These are phyloP conservation scores for Pristionchus mayeri DNA, from an alignment of 2,888 invertebrate species.

Conservation along the genomic window DNA sequence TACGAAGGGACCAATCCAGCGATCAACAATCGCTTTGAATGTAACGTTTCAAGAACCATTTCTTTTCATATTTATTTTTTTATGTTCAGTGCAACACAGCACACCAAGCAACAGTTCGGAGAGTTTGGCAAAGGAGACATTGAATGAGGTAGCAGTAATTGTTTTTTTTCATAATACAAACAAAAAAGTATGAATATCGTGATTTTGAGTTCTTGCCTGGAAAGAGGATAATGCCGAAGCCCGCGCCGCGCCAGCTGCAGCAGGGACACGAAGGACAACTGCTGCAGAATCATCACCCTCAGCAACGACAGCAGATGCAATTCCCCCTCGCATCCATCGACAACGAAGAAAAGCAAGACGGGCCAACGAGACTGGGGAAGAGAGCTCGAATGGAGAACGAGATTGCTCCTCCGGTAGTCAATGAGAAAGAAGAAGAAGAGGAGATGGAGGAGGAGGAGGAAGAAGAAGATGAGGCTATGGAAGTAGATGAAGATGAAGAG, in stretches of 20 bases:
- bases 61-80: not conserved
- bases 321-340: no score
- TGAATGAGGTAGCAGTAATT: not conserved
- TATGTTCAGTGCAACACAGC: not conserved
- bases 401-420: not conserved
- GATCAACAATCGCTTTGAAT: not conserved
- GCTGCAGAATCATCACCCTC: no score
- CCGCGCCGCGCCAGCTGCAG: no score
- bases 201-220: not conserved
- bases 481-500: not conserved
- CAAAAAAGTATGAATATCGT: not conserved
- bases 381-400: conserved; percentile 13
- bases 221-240: not conserved
- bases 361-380: not conserved
- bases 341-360: no score
- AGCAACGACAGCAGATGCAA: no score
- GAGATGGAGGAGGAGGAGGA: conserved; percentile 47
- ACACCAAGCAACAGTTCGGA: not conserved
- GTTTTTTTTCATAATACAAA: no score
- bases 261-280: no score
- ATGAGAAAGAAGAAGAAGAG: conserved; percentile 46
- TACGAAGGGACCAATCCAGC: conserved; percentile 10
- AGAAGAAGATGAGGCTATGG: conserved; percentile 3
- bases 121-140: not conserved
- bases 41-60: not conserved